Percentiles rank a stretch among this genome's conserved stretches.
Conservation (phyloP, 2,113 vertebrate species). For the Gymnarchus niloticus region DNA sequence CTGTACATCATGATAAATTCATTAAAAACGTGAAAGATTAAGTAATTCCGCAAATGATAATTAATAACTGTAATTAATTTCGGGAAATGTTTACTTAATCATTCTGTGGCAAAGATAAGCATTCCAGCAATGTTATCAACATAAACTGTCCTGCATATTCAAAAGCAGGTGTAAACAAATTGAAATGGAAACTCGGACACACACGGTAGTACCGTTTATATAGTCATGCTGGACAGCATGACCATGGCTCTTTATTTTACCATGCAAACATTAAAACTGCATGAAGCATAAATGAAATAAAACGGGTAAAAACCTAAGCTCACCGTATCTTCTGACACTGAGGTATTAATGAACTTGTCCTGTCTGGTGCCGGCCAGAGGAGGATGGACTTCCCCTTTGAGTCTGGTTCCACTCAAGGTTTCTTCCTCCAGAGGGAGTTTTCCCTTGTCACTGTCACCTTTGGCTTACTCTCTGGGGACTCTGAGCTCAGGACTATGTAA, state of each 20-base stretch:
- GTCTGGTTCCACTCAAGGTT: no score
- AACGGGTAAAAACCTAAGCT: not conserved
- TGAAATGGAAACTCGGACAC: not conserved
- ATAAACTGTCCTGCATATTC: not conserved
- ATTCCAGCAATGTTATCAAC: not conserved
- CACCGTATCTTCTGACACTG: conserved; percentile 7
- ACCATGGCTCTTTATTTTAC: not conserved
- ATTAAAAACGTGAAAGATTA: not conserved
- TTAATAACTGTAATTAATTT: not conserved
- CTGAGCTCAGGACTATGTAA: no score
- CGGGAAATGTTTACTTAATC: not conserved
- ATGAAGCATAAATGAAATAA: conserved; percentile 3
- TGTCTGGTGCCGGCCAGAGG: no score
- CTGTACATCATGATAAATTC: not conserved
- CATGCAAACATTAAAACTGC: conserved; percentile 5
- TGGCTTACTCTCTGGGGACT: no score
- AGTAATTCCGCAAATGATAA: not conserved
- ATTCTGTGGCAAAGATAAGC: not conserved
- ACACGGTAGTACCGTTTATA: not conserved
- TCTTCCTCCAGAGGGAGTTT: no score
- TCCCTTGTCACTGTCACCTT: no score
- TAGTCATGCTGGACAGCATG: not conserved
- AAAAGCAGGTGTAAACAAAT: not conserved
- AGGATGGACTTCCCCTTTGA: no score
- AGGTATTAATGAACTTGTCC: not conserved